These are phyloP conservation scores for Diplolepis rosae DNA, from an alignment of 2,888 invertebrate species.

Conservation along the genomic window DNA sequence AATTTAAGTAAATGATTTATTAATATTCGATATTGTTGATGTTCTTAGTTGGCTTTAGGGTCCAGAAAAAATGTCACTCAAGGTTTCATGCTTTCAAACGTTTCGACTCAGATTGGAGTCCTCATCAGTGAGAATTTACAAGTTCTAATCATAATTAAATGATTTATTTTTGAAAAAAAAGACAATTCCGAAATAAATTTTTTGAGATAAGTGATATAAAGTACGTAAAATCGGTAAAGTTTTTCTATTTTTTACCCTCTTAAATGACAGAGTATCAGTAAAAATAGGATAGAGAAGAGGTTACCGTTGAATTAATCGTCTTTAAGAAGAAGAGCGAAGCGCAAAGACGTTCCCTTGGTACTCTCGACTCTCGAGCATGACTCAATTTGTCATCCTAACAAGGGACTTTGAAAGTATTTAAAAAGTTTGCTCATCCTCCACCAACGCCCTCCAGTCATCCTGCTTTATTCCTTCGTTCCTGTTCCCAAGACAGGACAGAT, in stretches of 20 bases:
- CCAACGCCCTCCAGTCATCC: constrained; percentile 57
- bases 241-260: constrained; percentile 11
- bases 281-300: constrained; percentile 39
- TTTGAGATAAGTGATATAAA: constrained; percentile 7
- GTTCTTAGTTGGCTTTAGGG: no score
- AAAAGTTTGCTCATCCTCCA: constrained; percentile 64
- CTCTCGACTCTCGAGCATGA: constrained; percentile 52
- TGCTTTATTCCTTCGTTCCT: constrained; percentile 57
- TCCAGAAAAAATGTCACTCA: no score
- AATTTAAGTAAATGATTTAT: no score
- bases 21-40: no score
- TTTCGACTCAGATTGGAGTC: no score
- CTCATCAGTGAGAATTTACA: no score
- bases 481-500: constrained; percentile 44
- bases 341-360: constrained; percentile 46
- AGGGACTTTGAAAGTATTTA: constrained; percentile 71
- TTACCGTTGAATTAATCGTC: constrained; percentile 48
- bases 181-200: no score
- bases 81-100: no score
- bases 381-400: constrained; percentile 71
- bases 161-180: no score
- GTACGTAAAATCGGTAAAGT: background rate
- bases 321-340: constrained; percentile 12
- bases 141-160: no score
- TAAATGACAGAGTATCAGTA: constrained; percentile 24